These are phyloP conservation scores for Dolichopus griseipennis DNA, from an alignment of 2,888 invertebrate species.

Conservation along the genomic window DNA sequence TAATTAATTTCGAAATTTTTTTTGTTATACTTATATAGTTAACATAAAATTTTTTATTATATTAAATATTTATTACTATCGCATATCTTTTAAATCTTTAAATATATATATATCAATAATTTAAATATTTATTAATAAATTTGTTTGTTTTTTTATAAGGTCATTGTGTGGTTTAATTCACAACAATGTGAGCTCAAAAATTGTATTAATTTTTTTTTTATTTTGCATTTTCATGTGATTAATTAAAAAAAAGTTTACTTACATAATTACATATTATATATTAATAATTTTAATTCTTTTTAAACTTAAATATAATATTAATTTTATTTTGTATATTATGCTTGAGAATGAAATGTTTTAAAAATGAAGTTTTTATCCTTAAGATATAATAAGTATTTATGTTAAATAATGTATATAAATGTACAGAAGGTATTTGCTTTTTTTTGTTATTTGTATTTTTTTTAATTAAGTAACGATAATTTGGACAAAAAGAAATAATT, in stretches of 20 bases:
- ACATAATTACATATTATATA: background rate
- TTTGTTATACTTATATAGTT: background rate
- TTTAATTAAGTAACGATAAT: background rate
- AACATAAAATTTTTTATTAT: background rate
- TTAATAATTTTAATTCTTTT: background rate
- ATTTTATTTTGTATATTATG: background rate
- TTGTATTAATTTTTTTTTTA: too few species aligned
- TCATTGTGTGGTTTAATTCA: background rate
- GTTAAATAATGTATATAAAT: constrained; percentile 1
- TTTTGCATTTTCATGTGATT: too few species aligned
- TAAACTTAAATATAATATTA: background rate
- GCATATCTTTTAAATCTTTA: background rate
- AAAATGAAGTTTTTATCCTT: background rate
- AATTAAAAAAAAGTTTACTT: background rate
- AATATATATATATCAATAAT: background rate
- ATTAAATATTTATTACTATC: background rate
- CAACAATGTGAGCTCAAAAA: constrained; percentile 3
- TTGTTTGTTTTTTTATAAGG: background rate
- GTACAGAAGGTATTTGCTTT: constrained; percentile 5
- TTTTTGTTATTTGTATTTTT: background rate
- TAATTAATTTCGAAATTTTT: background rate
- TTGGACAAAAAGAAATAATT: constrained; percentile 31
- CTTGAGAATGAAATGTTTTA: background rate
- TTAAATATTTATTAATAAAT: background rate
- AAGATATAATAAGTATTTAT: background rate